Evolutionary conservation across 2,113 vertebrate species (phyloP), one percentile per base, ranked within the genome.

Genomic region (Anhinga anhinga): DNA sequence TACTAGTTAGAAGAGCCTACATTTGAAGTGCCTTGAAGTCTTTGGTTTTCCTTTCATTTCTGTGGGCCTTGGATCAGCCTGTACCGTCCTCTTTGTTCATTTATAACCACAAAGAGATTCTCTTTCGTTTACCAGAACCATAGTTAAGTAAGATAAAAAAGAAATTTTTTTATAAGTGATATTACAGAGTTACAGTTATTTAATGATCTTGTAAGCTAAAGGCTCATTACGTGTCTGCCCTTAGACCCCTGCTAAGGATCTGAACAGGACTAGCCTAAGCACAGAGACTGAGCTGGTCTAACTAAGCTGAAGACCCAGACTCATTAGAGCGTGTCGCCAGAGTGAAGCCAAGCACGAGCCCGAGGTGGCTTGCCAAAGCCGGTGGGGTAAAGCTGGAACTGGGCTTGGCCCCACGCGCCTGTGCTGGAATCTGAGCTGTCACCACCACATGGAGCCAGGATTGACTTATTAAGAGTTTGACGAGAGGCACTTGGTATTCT

Each of bases 371-470:
- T 95, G 94, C 89, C 95, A 94, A 93, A 95, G 67, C 11, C 3
- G 0, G 23, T 52, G 79, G 76, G 78, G 86, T 66, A 88, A 92
- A 82, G 44, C 32, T 6, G 63, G 82, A 88, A 73, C 85, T 0
- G 3, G 63, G 56, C 67, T 71, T 32, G 80, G 70, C 55, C 93
- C 89, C 66, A 78, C 15, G 0, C 7, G 73, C 59, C 88, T 77
- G 93, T 96, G 80, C 67, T 99, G 98, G 98, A 98, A 99, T 98
- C 98, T 55, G 93, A 98, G 88, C 98, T 99, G 99, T 98, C 98
- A 98, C 96, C 14, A 20, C 98, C 98, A 98, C 98, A 98, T 98
- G 98, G 93, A 95, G 97, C 93, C 9, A 1, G 77, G 94, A 95
- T 74, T 94, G 95, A 96, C 96, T 94, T 93, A 92, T 93, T 94